Base-by-base conservation (phyloP, 2,888 invertebrate species). In the Clostera curtula region DNA sequence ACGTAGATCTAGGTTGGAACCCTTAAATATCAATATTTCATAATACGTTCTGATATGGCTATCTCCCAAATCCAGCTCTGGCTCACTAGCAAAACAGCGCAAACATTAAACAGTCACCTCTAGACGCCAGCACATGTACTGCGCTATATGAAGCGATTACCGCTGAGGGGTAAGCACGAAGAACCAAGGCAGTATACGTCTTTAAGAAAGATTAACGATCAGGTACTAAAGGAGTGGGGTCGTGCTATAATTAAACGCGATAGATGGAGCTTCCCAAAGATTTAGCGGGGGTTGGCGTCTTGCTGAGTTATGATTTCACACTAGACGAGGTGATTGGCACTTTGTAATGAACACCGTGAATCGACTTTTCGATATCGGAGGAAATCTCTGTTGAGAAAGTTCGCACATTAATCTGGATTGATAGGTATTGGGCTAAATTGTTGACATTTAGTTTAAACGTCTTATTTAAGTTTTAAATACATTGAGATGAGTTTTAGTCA, bases 151-250 rank as follows among this genome's bases (percentile, higher is more conserved):
- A 66, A 72, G 72, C 75, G 77, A 76, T 80, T 76, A 77, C 58
- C 63, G 62, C 58, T 53, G 53, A 56, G 56, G 59, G 62, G 49
- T 54, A 43, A 48, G 54, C 59, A 60, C 58, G 64, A 64, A 70
- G 63, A 57, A 58, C 61, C 54, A 56, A 64, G 49, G 58, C 62
- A 64, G 75, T 73, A 75, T 82, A 80, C 76, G 72, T 82, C 79
- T 79, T 79, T 79, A 77, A 79, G 82, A 82, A 80, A 83, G 82
- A 83, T 83, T 83, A 82, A 83, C 83, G 82, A 80, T 71, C 80
- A 82, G 79, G 80, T 80, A 77, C 56, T 56, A 55, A 56, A 62
- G 71, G 64, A 58, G 37, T 37, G 47, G 49, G 60, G 64, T 55
- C 56, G 66, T 68, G 75, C 62, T 71, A 75, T 83, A 83, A 83